A percentile compares a stretch with the other conserved stretches of the same genome.
These are phyloP conservation scores for Natrix natrix DNA, from an alignment of 2,797 vertebrate genomes.

Conservation along the genomic window DNA sequence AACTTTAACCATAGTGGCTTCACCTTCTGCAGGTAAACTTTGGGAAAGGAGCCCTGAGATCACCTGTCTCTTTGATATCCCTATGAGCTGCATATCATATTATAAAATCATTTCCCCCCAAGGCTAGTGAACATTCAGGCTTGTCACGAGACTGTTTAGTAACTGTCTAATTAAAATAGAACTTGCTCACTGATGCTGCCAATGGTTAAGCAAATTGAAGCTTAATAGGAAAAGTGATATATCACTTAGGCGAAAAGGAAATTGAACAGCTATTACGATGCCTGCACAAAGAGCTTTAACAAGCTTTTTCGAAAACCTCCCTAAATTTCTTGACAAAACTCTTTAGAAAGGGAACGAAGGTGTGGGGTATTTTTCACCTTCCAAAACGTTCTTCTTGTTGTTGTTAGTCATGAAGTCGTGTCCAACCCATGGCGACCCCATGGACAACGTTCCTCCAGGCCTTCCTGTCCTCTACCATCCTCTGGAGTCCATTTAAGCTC, in stretches of 20 bases:
- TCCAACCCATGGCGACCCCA: too few relatives aligned
- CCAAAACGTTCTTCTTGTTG: not conserved
- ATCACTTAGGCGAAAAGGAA: conserved; percentile 69
- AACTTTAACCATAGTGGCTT: not conserved
- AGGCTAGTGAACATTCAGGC: conserved; percentile 57
- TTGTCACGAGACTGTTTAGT: conserved; percentile 66
- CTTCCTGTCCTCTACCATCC: too few relatives aligned
- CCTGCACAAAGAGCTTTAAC: not conserved
- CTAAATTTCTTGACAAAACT: not conserved
- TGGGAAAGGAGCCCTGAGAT: conserved; percentile 43
- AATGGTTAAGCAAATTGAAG: conserved; percentile 65
- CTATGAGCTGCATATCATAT: conserved; percentile 40
- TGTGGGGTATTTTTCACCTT: not conserved
- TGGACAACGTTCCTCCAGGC: too few relatives aligned
- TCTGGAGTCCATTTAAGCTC: too few relatives aligned
- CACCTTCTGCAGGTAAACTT: conserved; percentile 39
- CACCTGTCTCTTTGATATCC: not conserved
- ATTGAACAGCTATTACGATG: conserved; percentile 48
- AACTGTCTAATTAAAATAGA: conserved; percentile 71
- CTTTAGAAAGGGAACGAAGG: not conserved
- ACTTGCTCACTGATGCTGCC: conserved; percentile 65
- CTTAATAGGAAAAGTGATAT: conserved; percentile 64
- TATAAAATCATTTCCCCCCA: conserved; percentile 61
- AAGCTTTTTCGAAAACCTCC: not conserved
- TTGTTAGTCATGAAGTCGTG: too few relatives aligned